Percentiles rank a stretch among this genome's conserved stretches.
These are phyloP conservation scores for Diplazon laetatorius DNA, from an alignment of 2,888 invertebrate genomes.

Conservation along the genomic window DNA sequence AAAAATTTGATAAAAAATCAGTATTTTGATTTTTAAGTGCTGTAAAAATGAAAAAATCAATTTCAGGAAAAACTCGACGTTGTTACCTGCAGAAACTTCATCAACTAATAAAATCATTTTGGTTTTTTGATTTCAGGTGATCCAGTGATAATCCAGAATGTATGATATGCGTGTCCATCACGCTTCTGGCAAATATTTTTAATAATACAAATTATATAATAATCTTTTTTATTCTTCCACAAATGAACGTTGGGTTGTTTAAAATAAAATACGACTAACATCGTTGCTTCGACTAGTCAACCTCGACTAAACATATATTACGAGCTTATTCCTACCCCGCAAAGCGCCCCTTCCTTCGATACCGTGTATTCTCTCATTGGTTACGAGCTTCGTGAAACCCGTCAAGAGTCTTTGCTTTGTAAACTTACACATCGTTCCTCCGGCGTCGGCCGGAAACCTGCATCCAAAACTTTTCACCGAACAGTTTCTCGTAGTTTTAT, in stretches of 20 bases:
- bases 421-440: constrained; percentile 70
- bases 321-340: constrained; percentile 69
- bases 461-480: constrained; percentile 26
- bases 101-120: no score
- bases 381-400: constrained; percentile 76
- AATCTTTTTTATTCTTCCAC: background rate
- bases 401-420: constrained; percentile 70
- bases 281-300: background rate
- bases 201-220: background rate
- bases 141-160: no score
- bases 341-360: constrained; percentile 70
- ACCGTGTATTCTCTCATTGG: constrained; percentile 71
- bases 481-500: background rate
- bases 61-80: no score
- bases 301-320: constrained; percentile 61
- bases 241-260: background rate
- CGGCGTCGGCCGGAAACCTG: constrained; percentile 61
- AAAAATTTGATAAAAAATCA: no score
- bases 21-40: no score
- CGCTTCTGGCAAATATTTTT: no score
- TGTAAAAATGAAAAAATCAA: no score
- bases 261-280: background rate
- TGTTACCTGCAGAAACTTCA: no score
- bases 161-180: no score
- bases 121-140: no score